Evolutionary conservation across 64 coral and sea anemone species (phyloP), one percentile per base, ranked within the genome.

Genomic region (Actinia tenebrosa): DNA sequence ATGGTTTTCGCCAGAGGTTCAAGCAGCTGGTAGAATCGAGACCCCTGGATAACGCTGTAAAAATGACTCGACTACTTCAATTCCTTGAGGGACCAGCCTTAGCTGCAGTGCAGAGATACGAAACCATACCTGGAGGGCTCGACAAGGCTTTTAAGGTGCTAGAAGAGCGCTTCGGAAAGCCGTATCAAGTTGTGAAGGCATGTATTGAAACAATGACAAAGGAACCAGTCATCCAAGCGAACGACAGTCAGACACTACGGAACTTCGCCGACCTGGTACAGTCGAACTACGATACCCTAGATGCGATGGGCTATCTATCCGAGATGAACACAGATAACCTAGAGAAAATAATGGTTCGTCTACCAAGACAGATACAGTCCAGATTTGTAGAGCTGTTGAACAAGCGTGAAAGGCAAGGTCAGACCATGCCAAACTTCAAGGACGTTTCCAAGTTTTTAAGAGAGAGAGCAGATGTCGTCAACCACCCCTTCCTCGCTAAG

Each of bases 321-420:
- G 87, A 93, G 62, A 89, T 89, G 87, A 93, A 93, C 61, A 79
- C 77, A 22, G 83, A 86, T 17, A 93, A 93, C 44, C 63, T 85
- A 14, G 83, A 82, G 56, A 92, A 87, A 53, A 86, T 87, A 26
- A 92, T 92, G 13, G 44, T 43, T 50, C 45, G 84, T 60, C 79
- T 92, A 45, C 79, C 72, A 13, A 89, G 78, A 64, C 85, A 87
- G 82, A 79, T 80, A 79, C 91, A 93, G 72, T 60, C 68, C 11
- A 93, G 86, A 44, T 93, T 93, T 82, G 87, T 30, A 10, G 83
- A 86, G 52, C 53, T 46, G 45, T 62, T 93, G 15, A 89, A 77
- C 16, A 88, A 61, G 27, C 80, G 63, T 26, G 87, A 93, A 30
- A 50, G n/a, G n/a, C n/a, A n/a, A n/a, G n/a, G n/a, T n/a, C n/a